Conservation (phyloP, 2,888 invertebrate genomes). For the Tenodera sinensis region DNA sequence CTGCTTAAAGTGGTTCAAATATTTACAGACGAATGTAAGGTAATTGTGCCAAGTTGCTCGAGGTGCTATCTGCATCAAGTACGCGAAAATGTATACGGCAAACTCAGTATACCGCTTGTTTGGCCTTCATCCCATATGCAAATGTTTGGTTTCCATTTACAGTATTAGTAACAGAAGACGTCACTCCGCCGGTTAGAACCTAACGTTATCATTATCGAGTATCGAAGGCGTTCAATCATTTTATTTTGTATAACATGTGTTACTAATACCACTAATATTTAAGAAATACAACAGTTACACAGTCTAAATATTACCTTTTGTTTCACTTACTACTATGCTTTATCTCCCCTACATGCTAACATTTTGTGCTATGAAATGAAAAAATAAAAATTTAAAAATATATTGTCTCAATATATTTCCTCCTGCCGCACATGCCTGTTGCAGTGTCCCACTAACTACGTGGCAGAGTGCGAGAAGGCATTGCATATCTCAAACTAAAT, state of each 20-base stretch:
- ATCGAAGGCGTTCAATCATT: not conserved
- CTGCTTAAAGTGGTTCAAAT: too few relatives aligned
- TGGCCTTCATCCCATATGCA: not conserved
- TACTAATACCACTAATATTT: not conserved
- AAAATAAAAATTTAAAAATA: constrained; percentile 5
- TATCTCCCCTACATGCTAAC: not conserved
- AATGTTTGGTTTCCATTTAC: not conserved
- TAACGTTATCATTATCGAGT: not conserved
- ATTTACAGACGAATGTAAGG: too few relatives aligned
- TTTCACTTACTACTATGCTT: not conserved
- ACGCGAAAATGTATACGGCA: not conserved
- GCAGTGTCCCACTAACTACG: not conserved
- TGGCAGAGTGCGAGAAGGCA: not conserved
- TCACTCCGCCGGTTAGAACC: not conserved
- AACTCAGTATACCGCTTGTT: not conserved
- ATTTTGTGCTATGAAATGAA: not conserved
- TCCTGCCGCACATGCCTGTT: not conserved
- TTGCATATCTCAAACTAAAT: too few relatives aligned
- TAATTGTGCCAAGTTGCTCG: not conserved
- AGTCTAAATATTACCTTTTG: not conserved
- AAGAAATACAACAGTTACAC: not conserved
- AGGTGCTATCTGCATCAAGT: not conserved
- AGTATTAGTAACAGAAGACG: not conserved
- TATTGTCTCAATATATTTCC: not conserved
- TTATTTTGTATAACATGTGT: not conserved